Base-by-base conservation (phyloP, 2,888 invertebrate genomes). In the Eristalis tenax region DNA sequence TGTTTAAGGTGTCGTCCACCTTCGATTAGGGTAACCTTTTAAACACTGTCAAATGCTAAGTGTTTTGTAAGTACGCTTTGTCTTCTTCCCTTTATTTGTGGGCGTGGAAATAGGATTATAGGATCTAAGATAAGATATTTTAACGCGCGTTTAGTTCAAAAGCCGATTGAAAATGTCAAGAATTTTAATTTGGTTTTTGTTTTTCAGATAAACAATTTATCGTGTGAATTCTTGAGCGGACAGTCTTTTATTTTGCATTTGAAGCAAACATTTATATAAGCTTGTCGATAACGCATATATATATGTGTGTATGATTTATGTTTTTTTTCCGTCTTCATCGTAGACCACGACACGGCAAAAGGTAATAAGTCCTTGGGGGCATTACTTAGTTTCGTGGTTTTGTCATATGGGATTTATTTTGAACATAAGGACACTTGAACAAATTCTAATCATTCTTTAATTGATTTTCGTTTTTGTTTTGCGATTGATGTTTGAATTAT, bases 231-330 rank as follows among this genome's bases (percentile, higher is more conserved):
- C 38, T 75, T 75, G 50, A 80, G 68, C 80, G 73, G 76, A 80
- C 87, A 86, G 86, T 86, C 76, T 87, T 83, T 50, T 50, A 50
- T 18, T 69, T 80, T 73, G 83, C 87, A 32, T 76, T 83, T 65
- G 83, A 83, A 83, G 87, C 83, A 69, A 50, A 87, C 79, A 83
- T 76, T 80, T 18, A 87, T 50, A n/a, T 43, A 80, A 83, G 82
- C 78, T 65, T 75, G 50, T 50, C 50, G 18, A 18, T 50, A 68
- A 74, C 50, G 59, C 68, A 74, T 50, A 38, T 22, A 68, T 63
- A 71, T 28, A 26, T 32, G 56, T 43, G 50, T 43, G 56, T 43
- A 68, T 43, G 43, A 11, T 70, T 50, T 40, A 32, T 32, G 6
- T 50, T 79, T 70, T 40, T 63, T 64, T 74, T 74, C 11, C n/a